Conservation (phyloP, 2,888 invertebrate species). For the Caenorhabditis becei region DNA sequence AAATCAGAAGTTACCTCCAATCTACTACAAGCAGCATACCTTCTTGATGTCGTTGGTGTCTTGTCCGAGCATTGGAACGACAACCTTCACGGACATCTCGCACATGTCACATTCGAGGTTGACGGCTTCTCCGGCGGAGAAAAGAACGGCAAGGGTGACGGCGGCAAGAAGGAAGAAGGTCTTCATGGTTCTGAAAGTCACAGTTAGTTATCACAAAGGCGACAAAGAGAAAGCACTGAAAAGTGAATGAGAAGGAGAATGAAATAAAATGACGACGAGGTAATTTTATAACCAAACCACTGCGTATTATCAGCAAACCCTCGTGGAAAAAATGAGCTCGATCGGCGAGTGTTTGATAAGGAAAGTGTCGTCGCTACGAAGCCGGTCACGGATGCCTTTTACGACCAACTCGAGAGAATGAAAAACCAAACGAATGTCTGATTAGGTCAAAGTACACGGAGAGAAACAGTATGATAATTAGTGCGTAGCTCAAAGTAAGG, state of each 20-base stretch:
- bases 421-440: conserved; percentile 12
- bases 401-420: conserved; percentile 11
- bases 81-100: conserved; percentile 66
- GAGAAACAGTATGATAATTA: not conserved
- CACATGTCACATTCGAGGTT: conserved; percentile 67
- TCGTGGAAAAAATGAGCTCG: conserved; percentile 58
- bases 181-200: conserved; percentile 50
- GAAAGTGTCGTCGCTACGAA: not conserved
- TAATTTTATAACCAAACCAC: conserved; percentile 32
- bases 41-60: conserved; percentile 65
- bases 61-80: conserved; percentile 64
- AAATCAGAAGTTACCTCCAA: conserved; percentile 2
- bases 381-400: conserved; percentile 51
- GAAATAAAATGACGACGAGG: conserved; percentile 17
- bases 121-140: conserved; percentile 35
- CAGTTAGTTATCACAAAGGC: not conserved
- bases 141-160: conserved; percentile 55
- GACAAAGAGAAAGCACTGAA: not conserved
- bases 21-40: conserved; percentile 16
- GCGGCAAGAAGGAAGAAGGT: conserved; percentile 52
- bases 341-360: conserved; percentile 51
- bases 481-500: not conserved
- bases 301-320: conserved; percentile 32
- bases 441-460: conserved; percentile 20
- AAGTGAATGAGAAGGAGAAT: conserved; percentile 7